These are phyloP conservation scores for Acrocephalus arundinaceus DNA, from an alignment of 2,113 vertebrate species.

Conservation along the genomic window DNA sequence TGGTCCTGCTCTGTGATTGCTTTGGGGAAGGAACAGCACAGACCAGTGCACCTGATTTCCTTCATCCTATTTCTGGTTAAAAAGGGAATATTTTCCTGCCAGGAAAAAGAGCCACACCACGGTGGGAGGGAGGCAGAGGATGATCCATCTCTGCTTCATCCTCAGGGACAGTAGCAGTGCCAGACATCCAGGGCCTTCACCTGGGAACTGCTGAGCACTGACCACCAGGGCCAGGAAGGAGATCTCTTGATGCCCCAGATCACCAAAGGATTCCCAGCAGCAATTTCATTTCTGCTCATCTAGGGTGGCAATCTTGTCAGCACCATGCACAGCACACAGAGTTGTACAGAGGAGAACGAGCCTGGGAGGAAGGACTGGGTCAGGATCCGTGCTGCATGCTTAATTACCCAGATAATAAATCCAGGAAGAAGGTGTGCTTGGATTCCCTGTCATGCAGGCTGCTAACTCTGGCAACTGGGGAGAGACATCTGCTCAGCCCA, in stretches of 20 bases:
- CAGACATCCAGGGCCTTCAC: background rate
- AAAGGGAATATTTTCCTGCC: background rate
- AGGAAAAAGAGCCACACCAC: fast-evolving
- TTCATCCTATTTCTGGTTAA: background rate
- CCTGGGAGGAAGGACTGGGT: background rate
- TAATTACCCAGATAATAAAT: background rate
- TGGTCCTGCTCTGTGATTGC: background rate
- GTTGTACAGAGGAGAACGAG: background rate
- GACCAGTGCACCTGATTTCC: background rate
- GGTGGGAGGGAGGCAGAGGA: background rate
- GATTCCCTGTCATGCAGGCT: background rate
- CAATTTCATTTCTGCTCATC: background rate
- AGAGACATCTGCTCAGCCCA: constrained; percentile 41
- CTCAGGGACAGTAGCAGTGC: background rate
- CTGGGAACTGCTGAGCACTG: background rate
- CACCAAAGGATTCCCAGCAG: background rate
- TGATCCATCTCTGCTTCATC: background rate
- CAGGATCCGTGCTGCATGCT: background rate
- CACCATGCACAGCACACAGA: fast-evolving
- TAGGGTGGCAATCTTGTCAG: background rate
- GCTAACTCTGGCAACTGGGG: constrained; percentile 3
- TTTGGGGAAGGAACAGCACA: background rate
- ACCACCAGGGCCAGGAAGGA: background rate
- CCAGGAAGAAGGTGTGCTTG: constrained; percentile 24
- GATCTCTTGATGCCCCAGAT: background rate